Conservation (phyloP, 1,140 invertebrate species). For the Pachypeltis micranthus region DNA sequence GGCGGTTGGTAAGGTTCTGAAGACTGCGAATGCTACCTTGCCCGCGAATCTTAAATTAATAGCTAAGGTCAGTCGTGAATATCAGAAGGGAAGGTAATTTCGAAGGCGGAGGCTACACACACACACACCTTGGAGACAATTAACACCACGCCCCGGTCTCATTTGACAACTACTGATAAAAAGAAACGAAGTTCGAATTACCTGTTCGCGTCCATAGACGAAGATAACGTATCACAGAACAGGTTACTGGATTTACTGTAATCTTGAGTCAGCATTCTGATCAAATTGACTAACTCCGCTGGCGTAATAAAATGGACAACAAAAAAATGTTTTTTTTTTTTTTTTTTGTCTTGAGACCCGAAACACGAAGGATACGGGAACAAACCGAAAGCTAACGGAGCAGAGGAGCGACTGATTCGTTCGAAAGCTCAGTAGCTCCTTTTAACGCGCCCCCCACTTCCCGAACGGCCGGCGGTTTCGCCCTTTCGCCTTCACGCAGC, state of each 20-base stretch:
- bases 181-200: too few species aligned
- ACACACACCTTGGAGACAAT: too few species aligned
- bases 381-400: neutral
- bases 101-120: too few species aligned
- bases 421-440: too few species aligned
- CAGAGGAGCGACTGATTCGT: neutral
- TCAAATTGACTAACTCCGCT: neutral
- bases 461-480: neutral
- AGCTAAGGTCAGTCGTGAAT: too few species aligned
- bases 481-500: neutral
- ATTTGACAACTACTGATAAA: too few species aligned
- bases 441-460: neutral
- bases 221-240: neutral
- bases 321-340: neutral
- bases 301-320: neutral
- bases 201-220: neutral
- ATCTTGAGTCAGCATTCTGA: neutral
- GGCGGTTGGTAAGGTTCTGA: too few species aligned
- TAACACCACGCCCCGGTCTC: too few species aligned
- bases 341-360: neutral
- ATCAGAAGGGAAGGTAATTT: too few species aligned
- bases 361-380: neutral
- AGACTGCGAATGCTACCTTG: too few species aligned
- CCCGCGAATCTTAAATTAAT: too few species aligned
- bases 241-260: neutral